Evolutionary conservation across 2,888 invertebrate genomes (phyloP), one percentile per base, ranked within the genome.

Genomic region (Gastrophysa polygoni): DNA sequence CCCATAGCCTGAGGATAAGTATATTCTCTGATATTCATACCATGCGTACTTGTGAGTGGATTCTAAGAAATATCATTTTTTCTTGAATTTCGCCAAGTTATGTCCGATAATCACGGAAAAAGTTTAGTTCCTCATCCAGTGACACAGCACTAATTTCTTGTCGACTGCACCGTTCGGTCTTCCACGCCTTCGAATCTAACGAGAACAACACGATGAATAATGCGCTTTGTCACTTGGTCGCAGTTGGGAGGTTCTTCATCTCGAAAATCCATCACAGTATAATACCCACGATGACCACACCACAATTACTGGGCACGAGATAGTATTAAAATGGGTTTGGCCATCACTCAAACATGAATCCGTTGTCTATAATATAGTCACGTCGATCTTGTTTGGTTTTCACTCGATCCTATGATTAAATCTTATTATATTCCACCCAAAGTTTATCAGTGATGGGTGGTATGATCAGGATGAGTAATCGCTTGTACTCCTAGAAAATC

Each of bases 161-260:
- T 6, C 38, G 38, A 14, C n/a, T 38, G 38, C 38, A 38, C 38
- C 14, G 38, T 38, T 38, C 14, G 38, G n/a, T 38, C 56, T 71
- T 73, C 74, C 75, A 72, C 75, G 73, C 75, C 75, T 74, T 73
- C 71, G 21, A 50, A 54, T 61, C 56, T 56, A 61, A 56, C 20
- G 71, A 75, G 73, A 71, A 71, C 71, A 75, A 73, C 72, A 69
- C 73, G 72, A 49, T 68, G 68, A 71, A 38, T 38, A 74, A 73
- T 73, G 63, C 72, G 74, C 73, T 68, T 69, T 69, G 73, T 75
- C 74, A 71, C 64, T 48, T 65, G 59, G 63, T 60, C 67, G 38
- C 69, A 57, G 67, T 38, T 67, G 59, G 69, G 71, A 60, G 66
- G 64, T 58, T 64, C 64, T 61, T 58, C 67, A 59, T 62, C 62